Base-by-base conservation (phyloP, 2,113 vertebrate genomes). In the Toxotes chatareus region DNA sequence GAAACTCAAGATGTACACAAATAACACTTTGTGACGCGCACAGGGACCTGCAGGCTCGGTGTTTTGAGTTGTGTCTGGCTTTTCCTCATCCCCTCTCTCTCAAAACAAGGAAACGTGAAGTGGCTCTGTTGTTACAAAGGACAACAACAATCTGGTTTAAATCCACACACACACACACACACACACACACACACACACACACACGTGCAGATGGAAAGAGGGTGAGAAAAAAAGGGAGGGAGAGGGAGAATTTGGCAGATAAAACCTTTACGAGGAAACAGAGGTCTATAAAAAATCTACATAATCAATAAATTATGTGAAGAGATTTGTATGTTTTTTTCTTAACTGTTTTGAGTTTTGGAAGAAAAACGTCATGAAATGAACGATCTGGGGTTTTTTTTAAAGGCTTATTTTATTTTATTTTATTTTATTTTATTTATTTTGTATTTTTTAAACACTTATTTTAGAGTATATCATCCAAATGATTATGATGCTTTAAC, bases 61-160 rank as follows among this genome's bases (percentile, higher is more conserved):
- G 63, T 80, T 84, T 27, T 47, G 76, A 80, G 16, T 76, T 49
- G 62, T 81, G 61, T 34, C 76, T 80, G 70, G 34, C 64, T 80
- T 72, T 80, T 74, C 73, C 38, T 79, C 81, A 32, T 77, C 80
- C 76, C 74, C 51, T 79, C 2, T 12, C 69, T 78, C 75, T 89
- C 76, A 81, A 87, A 84, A 87, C 71, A 85, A 72, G 70, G 67
- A 91, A 77, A 92, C 72, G 89, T 87, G 85, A 90, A 92, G 89
- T 92, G 92, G 83, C 82, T 87, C 79, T 86, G 86, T 84, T 89
- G 82, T 92, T 92, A 85, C 83, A 90, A 87, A 89, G 82, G 85
- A 93, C 84, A 88, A 76, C 84, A 91, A 73, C 86, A 89, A 88
- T 88, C 82, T 90, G 86, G 42, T 85, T 82, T 74, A 85, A 89